These are phyloP conservation scores for Polymixis flavicincta DNA, from an alignment of 2,888 invertebrate genomes.

Conservation along the genomic window DNA sequence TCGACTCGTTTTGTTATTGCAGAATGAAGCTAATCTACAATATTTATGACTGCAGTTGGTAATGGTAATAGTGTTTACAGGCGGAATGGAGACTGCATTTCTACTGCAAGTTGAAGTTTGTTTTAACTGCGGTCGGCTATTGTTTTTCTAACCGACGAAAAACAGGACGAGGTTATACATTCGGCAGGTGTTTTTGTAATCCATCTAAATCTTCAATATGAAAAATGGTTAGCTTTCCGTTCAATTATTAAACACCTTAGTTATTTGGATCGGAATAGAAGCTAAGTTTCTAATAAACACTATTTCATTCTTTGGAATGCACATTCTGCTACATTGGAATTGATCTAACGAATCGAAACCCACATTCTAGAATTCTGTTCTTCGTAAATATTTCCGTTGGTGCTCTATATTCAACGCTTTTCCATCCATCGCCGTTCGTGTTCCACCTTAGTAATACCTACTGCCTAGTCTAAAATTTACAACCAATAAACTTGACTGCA, in stretches of 20 bases:
- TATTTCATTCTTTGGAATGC: neutral
- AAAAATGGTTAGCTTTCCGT: neutral
- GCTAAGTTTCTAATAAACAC: neutral
- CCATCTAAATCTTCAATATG: no score
- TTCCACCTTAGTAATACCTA: constrained; percentile 22
- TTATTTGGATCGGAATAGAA: neutral
- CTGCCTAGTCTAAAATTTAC: constrained; percentile 34
- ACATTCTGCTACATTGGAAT: neutral
- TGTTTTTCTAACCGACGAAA: constrained; percentile 3
- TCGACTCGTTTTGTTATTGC: constrained; percentile 34
- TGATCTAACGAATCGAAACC: neutral
- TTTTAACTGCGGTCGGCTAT: neutral
- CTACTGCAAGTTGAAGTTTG: neutral
- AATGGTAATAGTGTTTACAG: neutral
- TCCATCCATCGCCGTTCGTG: constrained; percentile 10
- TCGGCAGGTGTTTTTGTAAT: no score
- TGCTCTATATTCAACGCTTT: neutral
- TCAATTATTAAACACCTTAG: neutral
- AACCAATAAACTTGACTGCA: constrained; percentile 29
- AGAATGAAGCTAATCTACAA: constrained; percentile 40
- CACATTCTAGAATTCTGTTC: constrained; percentile 2
- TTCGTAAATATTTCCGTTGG: constrained; percentile 24
- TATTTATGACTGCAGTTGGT: constrained; percentile 39
- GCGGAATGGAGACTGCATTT: neutral
- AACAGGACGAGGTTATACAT: no score